Conservation (phyloP, 2,797 vertebrate genomes). For the Macroramphosus scolopax region DNA sequence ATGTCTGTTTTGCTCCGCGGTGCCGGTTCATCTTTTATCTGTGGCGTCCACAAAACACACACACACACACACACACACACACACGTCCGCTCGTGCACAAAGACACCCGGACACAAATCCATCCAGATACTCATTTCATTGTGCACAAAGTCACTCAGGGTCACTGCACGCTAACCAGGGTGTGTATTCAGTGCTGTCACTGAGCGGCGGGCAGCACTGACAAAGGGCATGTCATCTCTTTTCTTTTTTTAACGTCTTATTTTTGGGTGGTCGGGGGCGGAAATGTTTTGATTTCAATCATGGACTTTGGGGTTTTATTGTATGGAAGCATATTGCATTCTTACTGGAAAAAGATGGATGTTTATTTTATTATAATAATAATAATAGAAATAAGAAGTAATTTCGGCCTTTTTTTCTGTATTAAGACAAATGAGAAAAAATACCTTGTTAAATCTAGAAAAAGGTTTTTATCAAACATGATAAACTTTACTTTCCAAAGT, state of each 20-base stretch:
- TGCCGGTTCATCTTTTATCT: constrained; percentile 49
- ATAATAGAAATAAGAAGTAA: too few species aligned
- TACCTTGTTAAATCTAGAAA: constrained; percentile 37
- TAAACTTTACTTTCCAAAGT: constrained; percentile 27
- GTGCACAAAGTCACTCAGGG: constrained; percentile 64
- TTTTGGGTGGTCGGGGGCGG: constrained; percentile 49
- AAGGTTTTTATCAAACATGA: constrained; percentile 11
- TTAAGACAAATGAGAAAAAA: constrained; percentile 20
- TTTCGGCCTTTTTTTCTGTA: too few species aligned
- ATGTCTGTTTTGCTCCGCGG: constrained; percentile 24
- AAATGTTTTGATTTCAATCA: constrained; percentile 65
- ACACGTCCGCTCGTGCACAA: constrained; percentile 18
- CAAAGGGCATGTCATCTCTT: constrained; percentile 68
- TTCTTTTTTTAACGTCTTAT: constrained; percentile 39
- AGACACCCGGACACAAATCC: constrained; percentile 9
- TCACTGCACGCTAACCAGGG: constrained; percentile 71
- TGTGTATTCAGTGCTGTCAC: constrained; percentile 54
- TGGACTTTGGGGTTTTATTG: constrained; percentile 36
- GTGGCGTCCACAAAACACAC: constrained; percentile 30
- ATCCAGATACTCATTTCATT: constrained; percentile 47
- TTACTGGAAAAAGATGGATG: constrained; percentile 20
- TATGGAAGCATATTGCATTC: constrained; percentile 73
- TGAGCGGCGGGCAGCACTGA: constrained; percentile 61
- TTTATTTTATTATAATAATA: too few species aligned
- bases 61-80: constrained; percentile 1